Percentiles rank a stretch among this genome's conserved stretches.
These are phyloP conservation scores for Crocidura indochinensis DNA, from an alignment of 2,797 vertebrate species.

Conservation along the genomic window DNA sequence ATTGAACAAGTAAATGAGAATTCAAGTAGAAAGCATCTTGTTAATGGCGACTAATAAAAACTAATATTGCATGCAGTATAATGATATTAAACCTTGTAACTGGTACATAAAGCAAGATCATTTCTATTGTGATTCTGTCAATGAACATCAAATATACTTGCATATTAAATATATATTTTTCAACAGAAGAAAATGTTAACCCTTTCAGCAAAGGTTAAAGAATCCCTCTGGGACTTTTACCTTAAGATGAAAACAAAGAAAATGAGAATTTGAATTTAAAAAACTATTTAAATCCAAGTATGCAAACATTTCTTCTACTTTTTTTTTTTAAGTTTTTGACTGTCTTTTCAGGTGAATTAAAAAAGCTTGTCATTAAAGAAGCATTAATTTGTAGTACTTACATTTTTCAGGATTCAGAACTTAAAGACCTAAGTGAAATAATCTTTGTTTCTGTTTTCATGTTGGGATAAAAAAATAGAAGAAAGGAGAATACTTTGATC, in stretches of 20 bases:
- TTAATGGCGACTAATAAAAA: slow-evolving; percentile 93
- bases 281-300: slow-evolving; percentile 15
- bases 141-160: slow-evolving; percentile 88
- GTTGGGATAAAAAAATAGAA: neutral
- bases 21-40: slow-evolving; percentile 91
- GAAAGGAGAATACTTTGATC: neutral
- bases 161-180: slow-evolving; percentile 87
- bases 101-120: slow-evolving; percentile 92
- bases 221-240: slow-evolving; percentile 36
- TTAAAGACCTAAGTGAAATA: slow-evolving; percentile 28
- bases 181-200: slow-evolving; percentile 84
- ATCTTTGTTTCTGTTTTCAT: slow-evolving; percentile 32
- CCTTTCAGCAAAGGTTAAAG: slow-evolving; percentile 63
- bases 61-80: slow-evolving; percentile 93
- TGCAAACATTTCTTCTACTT: slow-evolving; percentile 1
- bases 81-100: slow-evolving; percentile 92
- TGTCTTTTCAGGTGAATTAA: slow-evolving; percentile 59
- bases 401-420: neutral
- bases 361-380: slow-evolving; percentile 26
- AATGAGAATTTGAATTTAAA: neutral
- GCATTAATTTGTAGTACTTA: neutral
- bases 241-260: slow-evolving; percentile 59
- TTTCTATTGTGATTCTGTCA: slow-evolving; percentile 90
- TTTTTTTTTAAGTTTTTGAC: neutral
- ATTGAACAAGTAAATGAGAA: slow-evolving; percentile 92